Evolutionary conservation across 2,888 invertebrate species (phyloP).

Genomic region (Dicranocentrus wangi): DNA sequence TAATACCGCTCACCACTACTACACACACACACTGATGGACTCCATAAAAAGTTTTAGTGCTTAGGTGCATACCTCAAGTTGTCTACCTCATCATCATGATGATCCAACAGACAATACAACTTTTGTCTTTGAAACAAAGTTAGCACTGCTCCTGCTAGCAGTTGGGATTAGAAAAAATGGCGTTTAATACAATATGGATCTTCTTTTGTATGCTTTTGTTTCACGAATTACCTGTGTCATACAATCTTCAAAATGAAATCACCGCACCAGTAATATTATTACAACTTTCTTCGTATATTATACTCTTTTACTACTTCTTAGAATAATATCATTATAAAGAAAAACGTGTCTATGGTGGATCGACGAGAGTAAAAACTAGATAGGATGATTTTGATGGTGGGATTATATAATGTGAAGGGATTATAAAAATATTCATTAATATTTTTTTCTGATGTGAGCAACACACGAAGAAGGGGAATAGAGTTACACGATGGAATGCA

Average conservation of each 20-base stretch:
- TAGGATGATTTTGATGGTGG: neutral
- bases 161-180: no score
- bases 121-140: no score
- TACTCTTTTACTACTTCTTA: neutral
- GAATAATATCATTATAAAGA: neutral
- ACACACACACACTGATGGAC: no score
- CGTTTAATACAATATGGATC: no score
- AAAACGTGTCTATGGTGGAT: neutral
- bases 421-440: constrained; percentile 61
- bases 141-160: no score
- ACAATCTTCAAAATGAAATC: constrained; percentile 38
- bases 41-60: no score
- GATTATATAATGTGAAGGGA: constrained; percentile 18
- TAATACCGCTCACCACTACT: constrained; percentile 11
- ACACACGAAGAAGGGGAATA: constrained; percentile 54
- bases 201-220: no score
- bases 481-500: constrained; percentile 52
- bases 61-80: no score
- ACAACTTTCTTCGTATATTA: constrained; percentile 5
- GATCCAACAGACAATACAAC: no score
- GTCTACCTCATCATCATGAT: no score
- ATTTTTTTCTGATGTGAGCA: constrained; percentile 46
- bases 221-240: no score
- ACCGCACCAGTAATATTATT: constrained; percentile 4
- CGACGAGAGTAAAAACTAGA: neutral